Conservation (phyloP, 2,888 invertebrate genomes). For the Plemyria rubiginata region DNA sequence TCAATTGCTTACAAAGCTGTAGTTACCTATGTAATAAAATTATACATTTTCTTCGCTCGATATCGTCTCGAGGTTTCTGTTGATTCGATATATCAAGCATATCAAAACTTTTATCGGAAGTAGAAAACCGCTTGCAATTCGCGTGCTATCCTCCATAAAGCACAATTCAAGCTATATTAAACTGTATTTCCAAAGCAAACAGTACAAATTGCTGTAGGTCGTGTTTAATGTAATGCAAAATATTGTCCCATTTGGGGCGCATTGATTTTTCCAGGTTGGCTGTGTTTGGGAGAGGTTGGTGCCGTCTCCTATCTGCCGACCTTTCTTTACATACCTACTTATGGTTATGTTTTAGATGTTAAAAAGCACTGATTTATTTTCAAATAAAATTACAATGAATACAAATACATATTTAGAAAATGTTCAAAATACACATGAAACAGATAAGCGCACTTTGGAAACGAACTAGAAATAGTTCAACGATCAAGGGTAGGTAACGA, state of each 20-base stretch:
- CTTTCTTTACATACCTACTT: not conserved
- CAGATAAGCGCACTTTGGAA: too few relatives aligned
- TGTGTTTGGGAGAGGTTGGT: slow-evolving; percentile 45
- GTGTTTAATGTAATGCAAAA: slow-evolving; percentile 46
- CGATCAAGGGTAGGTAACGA: too few relatives aligned
- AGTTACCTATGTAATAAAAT: not conserved
- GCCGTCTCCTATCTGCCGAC: slow-evolving; percentile 26
- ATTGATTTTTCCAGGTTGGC: slow-evolving; percentile 65
- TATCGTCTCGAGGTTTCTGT: slow-evolving; percentile 26
- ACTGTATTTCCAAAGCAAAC: slow-evolving; percentile 33
- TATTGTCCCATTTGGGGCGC: slow-evolving; percentile 56
- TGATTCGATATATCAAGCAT: slow-evolving; percentile 36
- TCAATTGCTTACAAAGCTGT: not conserved
- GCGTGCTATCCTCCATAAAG: slow-evolving; percentile 49
- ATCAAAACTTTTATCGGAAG: slow-evolving; percentile 42
- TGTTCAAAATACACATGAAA: too few relatives aligned
- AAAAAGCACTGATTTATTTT: too few relatives aligned
- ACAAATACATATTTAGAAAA: too few relatives aligned
- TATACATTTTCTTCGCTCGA: not conserved
- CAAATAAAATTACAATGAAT: too few relatives aligned
- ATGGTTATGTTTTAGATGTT: not conserved
- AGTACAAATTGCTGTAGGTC: slow-evolving; percentile 30
- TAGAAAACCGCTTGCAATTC: slow-evolving; percentile 46
- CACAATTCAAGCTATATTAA: slow-evolving; percentile 21
- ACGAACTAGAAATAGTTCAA: too few relatives aligned